Evolutionary conservation across 2,113 vertebrate species (phyloP), one percentile per base, ranked within the genome.

Genomic region (Seriola quinqueradiata): DNA sequence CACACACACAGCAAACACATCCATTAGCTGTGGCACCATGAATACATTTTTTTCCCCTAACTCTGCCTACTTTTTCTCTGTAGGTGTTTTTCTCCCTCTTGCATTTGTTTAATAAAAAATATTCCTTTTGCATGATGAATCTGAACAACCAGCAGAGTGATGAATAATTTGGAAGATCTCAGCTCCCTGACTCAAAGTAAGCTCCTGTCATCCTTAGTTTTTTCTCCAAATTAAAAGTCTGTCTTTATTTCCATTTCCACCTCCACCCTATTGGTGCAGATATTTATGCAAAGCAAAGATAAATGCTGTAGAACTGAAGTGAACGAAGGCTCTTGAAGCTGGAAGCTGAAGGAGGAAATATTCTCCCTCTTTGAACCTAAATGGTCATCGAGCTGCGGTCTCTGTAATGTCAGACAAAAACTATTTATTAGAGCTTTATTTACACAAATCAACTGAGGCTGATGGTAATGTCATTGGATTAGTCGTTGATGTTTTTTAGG

Each of bases 131-230:
- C 50, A 50, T 46, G 0, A 38, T 50, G 34, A 40, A 68, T 19
- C 6, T 69, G 38, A 36, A 8, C 59, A 36, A 52, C 65, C 5
- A 55, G 66, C 52, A 16, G 70, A 69, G 9, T 54, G 36, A 57
- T 78, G 36, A 79, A 71, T 86, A 40, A 75, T 66, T 72, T 55
- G 25, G n/a, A 64, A 67, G 57, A 76, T 48, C 11, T 76, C 60
- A 17, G 50, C 57, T 63, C 3, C 57, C n/a, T 13, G 54, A 61
- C 46, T 63, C 34, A 75, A 32, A 70, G 70, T 71, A 13, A 44
- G 10, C 58, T 34, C 12, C 50, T 54, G 34, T 46, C 83, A 75
- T 65, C 58, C 1, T 70, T 16, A 34, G 32, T 60, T 75, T 25
- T 71, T 17, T 75, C 70, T 52, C 0, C 32, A 52, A 25, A 21